Evolutionary conservation across 2,888 invertebrate species (phyloP), one percentile per base, ranked within the genome.

Genomic region (Cantharis rustica): DNA sequence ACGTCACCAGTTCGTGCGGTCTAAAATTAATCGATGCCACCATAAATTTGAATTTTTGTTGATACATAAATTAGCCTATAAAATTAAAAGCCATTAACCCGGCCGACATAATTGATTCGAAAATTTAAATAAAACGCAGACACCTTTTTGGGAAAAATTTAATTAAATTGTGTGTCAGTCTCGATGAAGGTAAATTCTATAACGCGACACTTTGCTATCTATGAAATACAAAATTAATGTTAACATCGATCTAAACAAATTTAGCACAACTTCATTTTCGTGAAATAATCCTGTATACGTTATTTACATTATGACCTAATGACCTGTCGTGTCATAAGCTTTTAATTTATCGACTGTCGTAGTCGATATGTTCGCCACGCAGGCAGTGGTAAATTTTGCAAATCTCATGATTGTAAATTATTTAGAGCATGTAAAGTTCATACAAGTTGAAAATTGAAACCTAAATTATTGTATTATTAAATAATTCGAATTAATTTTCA

Each of bases 291-390:
- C 64, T 71, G 17, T 75, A 68, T 68, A 20, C 61, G 31, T 75
- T 71, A 75, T 75, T 71, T 75, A 75, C 71, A 66, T 47, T 71
- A 61, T 71, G 75, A 75, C 75, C 75, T 26, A 75, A 71, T 71
- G 71, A 75, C 71, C 75, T 68, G 71, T 10, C 71, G 47, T 71
- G 61, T 70, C 74, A 74, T 69, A 73, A 70, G 69, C 74, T 31
- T 70, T 74, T 74, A 70, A 74, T 74, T 74, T 74, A 74, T 74
- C 26, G 73, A 16, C 17, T 69, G 69, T 69, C 69, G 27, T 73
- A 68, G 47, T 68, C 62, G 73, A 73, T 69, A 69, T 69, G 69
- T 73, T 73, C 62, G 27, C 47, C 69, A 69, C 23, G 47, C 47
- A 47, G 47, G 62, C 15, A 73, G 61, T 16, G 69, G 27, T 73